Percentiles rank a stretch among this genome's conserved stretches.
These are phyloP conservation scores for Condylura cristata DNA, from an alignment of 2,113 vertebrate species.

Conservation along the genomic window DNA sequence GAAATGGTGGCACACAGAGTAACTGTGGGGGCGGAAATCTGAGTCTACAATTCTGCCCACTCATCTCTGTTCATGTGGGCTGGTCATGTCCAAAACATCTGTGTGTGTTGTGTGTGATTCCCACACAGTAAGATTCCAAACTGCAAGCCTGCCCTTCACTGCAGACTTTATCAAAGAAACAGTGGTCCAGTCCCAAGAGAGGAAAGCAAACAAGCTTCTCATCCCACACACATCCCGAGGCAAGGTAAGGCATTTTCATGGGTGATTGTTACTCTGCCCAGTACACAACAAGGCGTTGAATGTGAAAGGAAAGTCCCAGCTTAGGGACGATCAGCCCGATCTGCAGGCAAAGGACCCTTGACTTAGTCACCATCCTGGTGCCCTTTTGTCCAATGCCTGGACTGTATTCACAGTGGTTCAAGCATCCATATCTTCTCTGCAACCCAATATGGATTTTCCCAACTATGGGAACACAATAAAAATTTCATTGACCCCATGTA, in stretches of 20 bases:
- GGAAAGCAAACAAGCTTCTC: background rate
- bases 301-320: background rate
- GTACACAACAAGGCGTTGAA: too few relatives aligned
- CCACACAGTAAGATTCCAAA: background rate
- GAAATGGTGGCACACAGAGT: background rate
- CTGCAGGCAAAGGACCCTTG: background rate
- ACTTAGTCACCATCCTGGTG: background rate
- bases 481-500: background rate
- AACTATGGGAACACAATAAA: background rate
- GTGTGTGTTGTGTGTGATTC: accelerated
- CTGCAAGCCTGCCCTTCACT: background rate
- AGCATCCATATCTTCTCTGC: background rate
- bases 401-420: background rate
- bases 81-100: background rate
- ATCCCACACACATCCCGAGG: accelerated
- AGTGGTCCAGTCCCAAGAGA: background rate
- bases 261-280: background rate
- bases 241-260: background rate
- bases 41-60: background rate
- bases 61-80: background rate
- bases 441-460: background rate
- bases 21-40: background rate
- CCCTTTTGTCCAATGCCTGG: background rate
- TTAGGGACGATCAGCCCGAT: background rate
- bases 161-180: background rate